Conservation (phyloP, 30 jellyfish, hydroid and myxozoan genomes). For the Nemopilema nomurai region DNA sequence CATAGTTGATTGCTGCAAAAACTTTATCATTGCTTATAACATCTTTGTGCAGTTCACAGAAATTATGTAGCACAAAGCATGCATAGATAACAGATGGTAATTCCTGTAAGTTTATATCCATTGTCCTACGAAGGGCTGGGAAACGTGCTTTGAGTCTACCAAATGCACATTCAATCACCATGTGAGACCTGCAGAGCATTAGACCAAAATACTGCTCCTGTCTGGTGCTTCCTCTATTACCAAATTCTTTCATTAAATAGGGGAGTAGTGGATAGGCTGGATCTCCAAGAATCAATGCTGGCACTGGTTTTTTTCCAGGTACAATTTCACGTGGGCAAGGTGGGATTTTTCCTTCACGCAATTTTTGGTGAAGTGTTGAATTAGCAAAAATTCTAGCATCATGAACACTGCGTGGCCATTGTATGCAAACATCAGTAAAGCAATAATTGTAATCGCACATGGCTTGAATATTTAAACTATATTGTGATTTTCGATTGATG, state of each 20-base stretch:
- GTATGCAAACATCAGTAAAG: constrained; percentile 12
- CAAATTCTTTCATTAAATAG: constrained; percentile 32
- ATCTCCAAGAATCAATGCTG: constrained; percentile 34
- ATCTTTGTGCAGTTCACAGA: constrained; percentile 43
- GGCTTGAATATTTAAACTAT: constrained; percentile 30
- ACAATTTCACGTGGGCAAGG: constrained; percentile 41
- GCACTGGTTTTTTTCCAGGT: constrained; percentile 42
- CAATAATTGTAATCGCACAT: neutral
- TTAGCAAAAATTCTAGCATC: constrained; percentile 26
- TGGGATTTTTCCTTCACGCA: constrained; percentile 30
- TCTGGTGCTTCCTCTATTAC: constrained; percentile 31
- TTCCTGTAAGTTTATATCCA: constrained; percentile 8
- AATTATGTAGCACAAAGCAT: no score
- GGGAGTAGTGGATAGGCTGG: no score
- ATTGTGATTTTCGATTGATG: constrained; percentile 7
- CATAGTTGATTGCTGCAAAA: constrained; percentile 30
- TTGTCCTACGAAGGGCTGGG: constrained; percentile 39
- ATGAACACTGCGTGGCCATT: constrained; percentile 47
- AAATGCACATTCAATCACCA: constrained; percentile 46
- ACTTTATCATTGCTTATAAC: constrained; percentile 13
- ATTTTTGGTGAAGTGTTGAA: neutral
- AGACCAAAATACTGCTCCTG: constrained; percentile 48
- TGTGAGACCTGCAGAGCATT: constrained; percentile 15
- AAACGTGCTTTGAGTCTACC: constrained; percentile 48
- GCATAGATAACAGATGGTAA: constrained; percentile 22